Percentiles rank a stretch among this genome's conserved stretches.
Evolutionary conservation across 2,888 invertebrate species (phyloP).

Genomic region (Acleris laterana): DNA sequence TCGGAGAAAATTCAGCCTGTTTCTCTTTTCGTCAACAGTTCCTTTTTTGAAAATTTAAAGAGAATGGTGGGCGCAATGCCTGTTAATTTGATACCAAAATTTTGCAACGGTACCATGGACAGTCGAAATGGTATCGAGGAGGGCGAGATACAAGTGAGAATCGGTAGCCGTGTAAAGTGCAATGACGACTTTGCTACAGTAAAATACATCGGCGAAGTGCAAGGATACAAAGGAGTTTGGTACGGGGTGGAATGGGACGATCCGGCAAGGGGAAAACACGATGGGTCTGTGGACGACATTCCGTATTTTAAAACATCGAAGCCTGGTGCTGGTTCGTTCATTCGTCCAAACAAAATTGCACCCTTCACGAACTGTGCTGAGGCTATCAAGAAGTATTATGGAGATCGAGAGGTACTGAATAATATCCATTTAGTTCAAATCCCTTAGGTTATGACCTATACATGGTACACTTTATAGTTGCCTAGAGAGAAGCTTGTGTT

Average conservation of each 20-base stretch:
- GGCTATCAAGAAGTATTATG: constrained; percentile 86
- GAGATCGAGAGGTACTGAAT: constrained; percentile 71
- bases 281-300: constrained; percentile 92
- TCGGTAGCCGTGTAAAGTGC: constrained; percentile 75
- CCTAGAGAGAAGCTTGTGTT: background rate
- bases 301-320: constrained; percentile 91
- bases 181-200: constrained; percentile 82
- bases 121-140: constrained; percentile 78
- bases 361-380: constrained; percentile 89
- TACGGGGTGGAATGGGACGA: constrained; percentile 99
- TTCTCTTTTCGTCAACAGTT: constrained; percentile 76
- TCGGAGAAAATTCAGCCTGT: constrained; percentile 67
- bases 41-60: constrained; percentile 75
- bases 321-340: constrained; percentile 94
- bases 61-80: constrained; percentile 84
- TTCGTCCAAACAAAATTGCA: constrained; percentile 91
- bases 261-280: constrained; percentile 94
- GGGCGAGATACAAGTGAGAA: constrained; percentile 74
- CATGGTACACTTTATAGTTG: background rate
- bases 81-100: constrained; percentile 82
- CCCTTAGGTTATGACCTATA: background rate
- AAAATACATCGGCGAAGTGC: constrained; percentile 90
- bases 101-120: constrained; percentile 79
- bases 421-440: background rate
- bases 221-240: constrained; percentile 90